Evolutionary conservation across 2,113 vertebrate genomes (phyloP), one percentile per base, ranked within the genome.

Genomic region (Trachemys scripta): DNA sequence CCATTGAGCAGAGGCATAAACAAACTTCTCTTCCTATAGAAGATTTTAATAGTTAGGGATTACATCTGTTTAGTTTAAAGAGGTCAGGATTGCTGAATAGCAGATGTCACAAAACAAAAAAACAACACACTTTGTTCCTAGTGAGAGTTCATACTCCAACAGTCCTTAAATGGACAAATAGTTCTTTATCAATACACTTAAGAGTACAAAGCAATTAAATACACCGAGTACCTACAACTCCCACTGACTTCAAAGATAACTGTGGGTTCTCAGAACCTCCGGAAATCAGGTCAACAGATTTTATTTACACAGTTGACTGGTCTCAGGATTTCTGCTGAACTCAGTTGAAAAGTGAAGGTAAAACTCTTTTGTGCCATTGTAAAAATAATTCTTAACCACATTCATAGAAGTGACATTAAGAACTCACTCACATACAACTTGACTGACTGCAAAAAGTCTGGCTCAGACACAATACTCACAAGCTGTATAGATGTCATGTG

Each of bases 401-500:
- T 62, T 62, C 12, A 62, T 31, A 62, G 19, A 75, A 38, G n/a
- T 56, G 50, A 86, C 76, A 7, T 65, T 90, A 5, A 85, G 51
- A 54, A 5, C 1, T 80, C 35, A 69, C 65, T 69, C n/a, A 20
- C 16, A 69, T 20, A 69, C 35, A 69, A 20, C 35, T 14, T 69
- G 65, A 69, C 35, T n/a, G 17, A 84, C 20, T 92, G 69, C 45
- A 85, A 38, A 76, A 47, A 82, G 17, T 42, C 47, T 56, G 1
- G 45, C 1, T 57, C 45, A 92, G 51, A 25, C 45, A 42, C 38
- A 90, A 0, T 94, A 99, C 99, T 93, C 97, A 99, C 99, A 95
- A 99, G 99, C 95, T 99, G 99, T 94, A 99, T 98, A 85, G 98
- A 98, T 10, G 99, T 99, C 97, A 99, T 98, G 96, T 99, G 98